A percentile compares a stretch with the other conserved stretches of the same genome.
phyloP scores from a whole-genome alignment of 1,140 invertebrate species.

The Solen grandis region DNA sequence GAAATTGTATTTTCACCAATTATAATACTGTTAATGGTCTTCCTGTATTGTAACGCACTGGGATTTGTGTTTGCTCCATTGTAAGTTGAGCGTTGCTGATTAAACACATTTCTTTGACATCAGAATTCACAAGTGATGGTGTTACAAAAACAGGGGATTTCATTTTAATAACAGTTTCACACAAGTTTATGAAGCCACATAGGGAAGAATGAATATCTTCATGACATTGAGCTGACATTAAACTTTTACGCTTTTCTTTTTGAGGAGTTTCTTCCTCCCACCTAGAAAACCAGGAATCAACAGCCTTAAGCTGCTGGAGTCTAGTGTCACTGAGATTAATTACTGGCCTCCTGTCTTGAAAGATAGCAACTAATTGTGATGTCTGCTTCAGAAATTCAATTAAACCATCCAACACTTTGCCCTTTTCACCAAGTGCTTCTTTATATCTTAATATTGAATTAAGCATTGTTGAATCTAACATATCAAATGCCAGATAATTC shows the following conservation, averaged over 20 bases:
- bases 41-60: too few relatives aligned
- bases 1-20: slow-evolving; percentile 43
- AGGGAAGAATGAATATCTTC: slow-evolving; percentile 24
- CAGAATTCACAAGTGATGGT: slow-evolving; percentile 17
- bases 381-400: too few relatives aligned
- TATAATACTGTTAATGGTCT: slow-evolving; percentile 34
- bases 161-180: background rate
- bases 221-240: slow-evolving; percentile 16
- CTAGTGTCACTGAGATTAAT: background rate
- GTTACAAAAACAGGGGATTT: background rate
- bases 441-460: slow-evolving; percentile 9
- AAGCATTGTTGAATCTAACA: slow-evolving; percentile 3
- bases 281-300: background rate
- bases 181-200: background rate
- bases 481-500: too few relatives aligned
- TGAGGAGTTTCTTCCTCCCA: background rate
- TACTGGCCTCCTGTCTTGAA: slow-evolving; percentile 24
- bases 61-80: too few relatives aligned
- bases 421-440: slow-evolving; percentile 1
- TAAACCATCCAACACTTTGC: slow-evolving; percentile 5
- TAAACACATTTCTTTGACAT: slow-evolving; percentile 37
- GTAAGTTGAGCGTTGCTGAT: too few relatives aligned
- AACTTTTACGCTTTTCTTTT: background rate
- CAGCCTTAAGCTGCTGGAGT: background rate
- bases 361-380: background rate